Evolutionary conservation across 2,888 invertebrate genomes (phyloP), one percentile per base, ranked within the genome.

Genomic region (Zhuqinia jingwanae): DNA sequence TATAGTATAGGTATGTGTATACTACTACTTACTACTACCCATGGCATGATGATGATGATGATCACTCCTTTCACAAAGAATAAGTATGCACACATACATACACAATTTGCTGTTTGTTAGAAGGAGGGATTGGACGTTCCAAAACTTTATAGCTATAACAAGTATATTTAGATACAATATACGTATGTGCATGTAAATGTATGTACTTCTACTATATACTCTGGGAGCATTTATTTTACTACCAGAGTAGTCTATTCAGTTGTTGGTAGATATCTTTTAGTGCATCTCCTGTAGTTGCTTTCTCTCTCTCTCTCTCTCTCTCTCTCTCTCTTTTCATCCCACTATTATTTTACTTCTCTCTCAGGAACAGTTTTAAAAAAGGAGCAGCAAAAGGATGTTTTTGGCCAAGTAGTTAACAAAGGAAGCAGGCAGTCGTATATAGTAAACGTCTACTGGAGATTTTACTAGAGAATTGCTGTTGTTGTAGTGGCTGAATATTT

Each of bases 331-430:
- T 36, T 20, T 25, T 58, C 10, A 45, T 45, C 63, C 17, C 60
- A 17, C 65, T 30, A n/a, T 22, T 63, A 22, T 81, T 82, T 82
- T 82, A 75, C 70, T 60, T 75, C 75, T 75, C 75, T 75, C 75
- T n/a, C 15, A 73, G 75, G 82, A 82, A 82, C 47, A 75, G 60
- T 75, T 75, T 75, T 82, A 63, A 75, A 73, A 73, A 73, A 63
- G 60, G 73, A 75, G 75, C 36, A 36, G 82, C n/a, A 73, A 82
- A n/a, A 75, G 45, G 58, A 82, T 75, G 73, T 70, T 82, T 82
- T 50, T 56, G 63, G 45, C 58, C 47, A 73, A 82, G 75, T 63
- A 75, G 82, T 73, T 81, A 42, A n/a, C 22, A 82, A 78, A 27
- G 25, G n/a, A 82, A 78, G 47, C 78, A 30, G 42, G 76, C 30